These are phyloP conservation scores for Drosophila nigrodunni DNA, from an alignment of 1,140 invertebrate genomes.

Conservation along the genomic window DNA sequence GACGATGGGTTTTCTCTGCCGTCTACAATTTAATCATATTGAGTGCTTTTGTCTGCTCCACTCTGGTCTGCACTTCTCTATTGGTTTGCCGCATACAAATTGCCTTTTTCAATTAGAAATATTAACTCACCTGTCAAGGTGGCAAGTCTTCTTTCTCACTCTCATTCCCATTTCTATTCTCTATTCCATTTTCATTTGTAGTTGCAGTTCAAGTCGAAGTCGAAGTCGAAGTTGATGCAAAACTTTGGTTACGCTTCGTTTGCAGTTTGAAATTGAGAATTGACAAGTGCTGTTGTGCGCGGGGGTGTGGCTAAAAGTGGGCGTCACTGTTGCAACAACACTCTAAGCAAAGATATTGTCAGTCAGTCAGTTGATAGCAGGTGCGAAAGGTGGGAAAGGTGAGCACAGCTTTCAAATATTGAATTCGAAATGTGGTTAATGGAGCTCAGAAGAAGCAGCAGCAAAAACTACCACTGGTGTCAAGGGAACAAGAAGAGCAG, in stretches of 20 bases:
- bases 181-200: constrained; percentile 12
- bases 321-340: constrained; percentile 18
- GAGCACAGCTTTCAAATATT: constrained; percentile 23
- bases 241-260: constrained; percentile 57
- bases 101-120: constrained; percentile 82
- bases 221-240: constrained; percentile 58
- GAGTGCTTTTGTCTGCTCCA: constrained; percentile 71
- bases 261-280: constrained; percentile 42
- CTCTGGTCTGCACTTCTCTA: constrained; percentile 26
- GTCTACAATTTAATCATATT: constrained; percentile 77
- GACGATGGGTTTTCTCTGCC: constrained; percentile 17
- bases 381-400: neutral
- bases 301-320: neutral
- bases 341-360: constrained; percentile 12
- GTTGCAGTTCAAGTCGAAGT: constrained; percentile 41
- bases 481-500: neutral
- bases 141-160: constrained; percentile 16
- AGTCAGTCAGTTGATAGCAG: neutral
- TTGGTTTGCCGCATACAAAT: constrained; percentile 76
- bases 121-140: constrained; percentile 66
- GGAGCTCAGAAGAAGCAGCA: constrained; percentile 21
- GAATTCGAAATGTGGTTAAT: constrained; percentile 34
- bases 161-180: constrained; percentile 20
- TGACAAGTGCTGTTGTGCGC: constrained; percentile 39
- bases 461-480: constrained; percentile 6